Evolutionary conservation across 2,797 vertebrate species (phyloP), one percentile per base, ranked within the genome.

Genomic region (Semotilus atromaculatus): DNA sequence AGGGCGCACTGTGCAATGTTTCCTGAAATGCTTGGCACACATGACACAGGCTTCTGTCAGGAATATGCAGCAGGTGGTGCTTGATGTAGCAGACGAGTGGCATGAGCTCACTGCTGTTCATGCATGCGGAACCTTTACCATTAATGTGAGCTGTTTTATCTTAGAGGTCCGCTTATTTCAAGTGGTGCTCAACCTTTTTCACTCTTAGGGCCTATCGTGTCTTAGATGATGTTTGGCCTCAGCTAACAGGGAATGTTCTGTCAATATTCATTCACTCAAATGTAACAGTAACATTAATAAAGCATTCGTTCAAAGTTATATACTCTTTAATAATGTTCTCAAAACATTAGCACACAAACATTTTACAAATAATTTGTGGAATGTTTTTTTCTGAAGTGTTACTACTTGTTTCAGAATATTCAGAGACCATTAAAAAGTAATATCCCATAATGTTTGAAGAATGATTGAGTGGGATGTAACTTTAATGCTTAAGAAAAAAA

Each of bases 11-110:
- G 58, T 84, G 86, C 45, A 68, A 84, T 62, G 48, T 88, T 88
- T 73, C 84, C 81, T 55, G 80, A 58, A 40, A 88, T 77, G 36
- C 79, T 70, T 62, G 84, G 84, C 40, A 81, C 81, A 84, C 81
- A 88, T 29, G 51, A 85, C 8, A 43, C 40, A 19, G 14, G 45
- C 80, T 48, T 88, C 31, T 78, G 51, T 48, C 77, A 85, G 8
- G 84, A 62, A 76, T 88, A 66, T 74, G 31, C 38, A 86, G 60
- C 38, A 87, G 40, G 60, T 87, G 87, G 7, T 72, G 80, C 16
- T 82, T 72, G 19, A 85, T 53, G 81, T 82, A 84, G 2, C 82
- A 26, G 72, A 87, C 19, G 67, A 70, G 2, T 5, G 67, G 21
- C 36, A n/a, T 43, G 36, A 71, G 11, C 23, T 71, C 36, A 68